A percentile compares a stretch with the other conserved stretches of the same genome.
These are phyloP conservation scores for Apolygus lucorum DNA, from an alignment of 1,140 invertebrate species.

Conservation along the genomic window DNA sequence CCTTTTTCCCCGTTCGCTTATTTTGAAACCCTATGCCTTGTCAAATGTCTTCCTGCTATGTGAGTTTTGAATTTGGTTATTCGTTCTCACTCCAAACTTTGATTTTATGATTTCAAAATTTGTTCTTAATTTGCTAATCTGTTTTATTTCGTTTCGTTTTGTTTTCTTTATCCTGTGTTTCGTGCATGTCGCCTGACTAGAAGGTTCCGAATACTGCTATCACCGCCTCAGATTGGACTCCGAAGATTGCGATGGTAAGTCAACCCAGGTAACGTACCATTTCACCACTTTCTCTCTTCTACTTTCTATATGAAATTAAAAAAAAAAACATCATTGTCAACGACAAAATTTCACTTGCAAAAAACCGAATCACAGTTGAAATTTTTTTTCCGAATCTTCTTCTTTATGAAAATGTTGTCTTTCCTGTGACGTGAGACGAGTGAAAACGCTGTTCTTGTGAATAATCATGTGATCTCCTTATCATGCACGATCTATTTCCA, in stretches of 20 bases:
- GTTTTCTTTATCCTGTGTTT: slow-evolving; percentile 29
- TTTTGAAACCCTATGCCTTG: too few species aligned
- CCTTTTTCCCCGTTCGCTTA: too few species aligned
- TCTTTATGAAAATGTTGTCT: too few species aligned
- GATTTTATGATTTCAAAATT: slow-evolving; percentile 13
- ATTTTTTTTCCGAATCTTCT: not conserved
- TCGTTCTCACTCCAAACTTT: slow-evolving; percentile 12
- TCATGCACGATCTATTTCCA: slow-evolving; percentile 5
- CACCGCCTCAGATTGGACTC: slow-evolving; percentile 32
- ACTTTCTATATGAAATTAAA: not conserved
- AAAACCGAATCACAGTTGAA: too few species aligned
- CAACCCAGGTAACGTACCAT: not conserved
- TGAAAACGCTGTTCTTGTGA: slow-evolving; percentile 13
- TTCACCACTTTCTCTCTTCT: not conserved
- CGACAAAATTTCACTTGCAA: not conserved
- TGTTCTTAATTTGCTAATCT: not conserved
- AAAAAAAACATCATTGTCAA: not conserved
- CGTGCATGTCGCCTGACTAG: slow-evolving; percentile 32
- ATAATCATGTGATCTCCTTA: not conserved
- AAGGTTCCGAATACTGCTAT: slow-evolving; percentile 34
- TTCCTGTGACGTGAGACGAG: slow-evolving; percentile 11
- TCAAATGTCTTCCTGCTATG: too few species aligned
- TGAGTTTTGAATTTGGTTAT: not conserved
- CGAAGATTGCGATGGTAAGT: slow-evolving; percentile 35
- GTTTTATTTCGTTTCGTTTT: slow-evolving; percentile 32